Evolutionary conservation across 92 coral and sea anemone species (phyloP).

Genomic region (Zoanthus gigantus): DNA sequence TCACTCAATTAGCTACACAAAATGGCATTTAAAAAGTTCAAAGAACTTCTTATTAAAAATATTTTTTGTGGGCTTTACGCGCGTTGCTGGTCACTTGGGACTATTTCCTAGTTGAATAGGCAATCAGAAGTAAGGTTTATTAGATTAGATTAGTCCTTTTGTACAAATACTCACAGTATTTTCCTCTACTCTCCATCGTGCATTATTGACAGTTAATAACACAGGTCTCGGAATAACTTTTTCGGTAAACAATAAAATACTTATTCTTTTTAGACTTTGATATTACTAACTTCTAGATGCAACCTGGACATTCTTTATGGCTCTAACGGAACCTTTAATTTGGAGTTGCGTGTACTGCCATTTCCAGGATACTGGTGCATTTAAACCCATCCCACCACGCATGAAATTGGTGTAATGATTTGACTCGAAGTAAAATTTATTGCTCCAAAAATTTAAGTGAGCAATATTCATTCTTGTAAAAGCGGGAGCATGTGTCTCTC

Average conservation of each 20-base stretch:
- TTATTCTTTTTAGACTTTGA: neutral
- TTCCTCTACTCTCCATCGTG: too few species aligned
- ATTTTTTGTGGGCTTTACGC: too few species aligned
- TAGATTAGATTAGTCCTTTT: too few species aligned
- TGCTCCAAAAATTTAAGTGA: neutral
- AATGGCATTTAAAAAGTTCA: too few species aligned
- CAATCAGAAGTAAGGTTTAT: too few species aligned
- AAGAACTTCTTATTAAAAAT: too few species aligned
- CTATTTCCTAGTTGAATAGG: too few species aligned
- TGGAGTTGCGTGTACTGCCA: neutral
- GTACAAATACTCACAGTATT: too few species aligned
- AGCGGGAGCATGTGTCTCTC: neutral
- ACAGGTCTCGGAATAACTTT: too few species aligned
- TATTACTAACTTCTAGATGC: neutral
- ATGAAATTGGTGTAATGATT: neutral
- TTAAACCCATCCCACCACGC: neutral
- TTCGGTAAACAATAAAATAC: too few species aligned
- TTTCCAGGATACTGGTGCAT: neutral
- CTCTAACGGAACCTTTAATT: neutral
- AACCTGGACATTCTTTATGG: neutral
- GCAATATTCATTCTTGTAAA: neutral
- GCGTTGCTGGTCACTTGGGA: too few species aligned
- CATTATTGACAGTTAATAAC: neutral
- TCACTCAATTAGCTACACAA: too few species aligned
- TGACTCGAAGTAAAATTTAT: neutral